Percentiles rank a stretch among this genome's conserved stretches.
Conservation (phyloP, 2,797 vertebrate genomes). For the Megaceryle alcyon region DNA sequence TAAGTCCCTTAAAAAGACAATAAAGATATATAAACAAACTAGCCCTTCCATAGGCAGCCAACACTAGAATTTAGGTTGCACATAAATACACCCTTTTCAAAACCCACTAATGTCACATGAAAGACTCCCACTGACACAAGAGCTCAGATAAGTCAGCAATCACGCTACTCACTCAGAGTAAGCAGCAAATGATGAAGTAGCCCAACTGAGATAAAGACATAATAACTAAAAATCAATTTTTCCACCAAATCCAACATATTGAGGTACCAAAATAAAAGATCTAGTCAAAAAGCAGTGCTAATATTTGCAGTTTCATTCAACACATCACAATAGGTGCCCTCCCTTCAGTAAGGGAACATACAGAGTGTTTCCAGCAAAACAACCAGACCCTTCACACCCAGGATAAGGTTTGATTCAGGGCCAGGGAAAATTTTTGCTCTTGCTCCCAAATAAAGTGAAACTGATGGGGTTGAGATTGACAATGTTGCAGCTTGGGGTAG, state of each 20-base stretch:
- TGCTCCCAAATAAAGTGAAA: background rate
- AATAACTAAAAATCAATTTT: background rate
- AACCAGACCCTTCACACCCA: background rate
- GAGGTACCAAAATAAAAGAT: background rate
- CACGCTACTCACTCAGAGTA: background rate
- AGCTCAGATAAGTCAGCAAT: background rate
- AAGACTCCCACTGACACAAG: background rate
- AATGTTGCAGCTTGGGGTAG: background rate
- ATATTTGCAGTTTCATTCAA: background rate
- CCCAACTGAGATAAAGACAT: background rate
- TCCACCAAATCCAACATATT: background rate
- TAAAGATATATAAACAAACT: background rate
- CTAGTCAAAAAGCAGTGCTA: background rate
- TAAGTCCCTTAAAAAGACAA: background rate
- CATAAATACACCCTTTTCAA: background rate
- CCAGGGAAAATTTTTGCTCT: background rate
- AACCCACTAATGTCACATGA: background rate
- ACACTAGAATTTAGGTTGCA: background rate
- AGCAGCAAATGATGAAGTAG: background rate
- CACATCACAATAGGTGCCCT: background rate
- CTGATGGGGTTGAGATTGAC: background rate
- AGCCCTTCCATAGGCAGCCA: background rate
- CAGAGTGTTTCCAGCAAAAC: background rate
- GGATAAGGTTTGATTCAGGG: background rate
- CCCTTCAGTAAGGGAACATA: background rate